These are phyloP conservation scores for Drosophila limbata DNA, from an alignment of 2,888 invertebrate species.

Conservation along the genomic window DNA sequence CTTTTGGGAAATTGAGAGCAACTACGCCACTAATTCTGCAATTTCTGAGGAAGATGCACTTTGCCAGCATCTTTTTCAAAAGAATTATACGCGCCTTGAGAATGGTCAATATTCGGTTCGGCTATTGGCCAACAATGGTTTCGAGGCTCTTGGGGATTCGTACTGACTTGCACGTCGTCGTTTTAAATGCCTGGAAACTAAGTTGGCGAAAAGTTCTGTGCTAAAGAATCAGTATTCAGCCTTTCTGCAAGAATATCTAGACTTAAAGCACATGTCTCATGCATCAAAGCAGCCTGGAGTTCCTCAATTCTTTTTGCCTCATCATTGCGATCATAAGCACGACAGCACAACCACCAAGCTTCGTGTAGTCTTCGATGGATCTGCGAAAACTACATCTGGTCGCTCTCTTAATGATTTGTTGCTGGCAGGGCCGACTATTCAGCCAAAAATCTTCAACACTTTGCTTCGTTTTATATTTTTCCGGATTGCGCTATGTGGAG, in stretches of 20 bases:
- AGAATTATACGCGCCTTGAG: not conserved
- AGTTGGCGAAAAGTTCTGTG: not conserved
- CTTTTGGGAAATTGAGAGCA: too few relatives aligned
- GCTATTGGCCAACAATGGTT: not conserved
- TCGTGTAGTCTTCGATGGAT: not conserved
- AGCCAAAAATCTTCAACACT: not conserved
- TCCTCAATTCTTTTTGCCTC: not conserved
- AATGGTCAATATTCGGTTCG: not conserved
- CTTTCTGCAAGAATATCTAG: not conserved
- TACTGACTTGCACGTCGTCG: not conserved
- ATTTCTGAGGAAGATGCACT: too few relatives aligned
- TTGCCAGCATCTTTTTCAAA: not conserved
- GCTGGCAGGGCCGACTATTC: not conserved
- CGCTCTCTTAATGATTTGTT: not conserved
- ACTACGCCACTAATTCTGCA: too few relatives aligned
- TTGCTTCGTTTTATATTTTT: not conserved
- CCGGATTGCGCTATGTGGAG: not conserved
- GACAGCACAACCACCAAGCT: not conserved
- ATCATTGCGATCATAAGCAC: not conserved
- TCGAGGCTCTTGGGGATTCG: not conserved
- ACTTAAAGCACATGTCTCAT: not conserved
- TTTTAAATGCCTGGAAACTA: not conserved
- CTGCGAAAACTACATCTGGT: too few relatives aligned
- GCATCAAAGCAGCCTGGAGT: not conserved
- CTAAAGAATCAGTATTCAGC: not conserved